Evolutionary conservation across 2,888 invertebrate species (phyloP).

Genomic region (Nomada goodeniana): DNA sequence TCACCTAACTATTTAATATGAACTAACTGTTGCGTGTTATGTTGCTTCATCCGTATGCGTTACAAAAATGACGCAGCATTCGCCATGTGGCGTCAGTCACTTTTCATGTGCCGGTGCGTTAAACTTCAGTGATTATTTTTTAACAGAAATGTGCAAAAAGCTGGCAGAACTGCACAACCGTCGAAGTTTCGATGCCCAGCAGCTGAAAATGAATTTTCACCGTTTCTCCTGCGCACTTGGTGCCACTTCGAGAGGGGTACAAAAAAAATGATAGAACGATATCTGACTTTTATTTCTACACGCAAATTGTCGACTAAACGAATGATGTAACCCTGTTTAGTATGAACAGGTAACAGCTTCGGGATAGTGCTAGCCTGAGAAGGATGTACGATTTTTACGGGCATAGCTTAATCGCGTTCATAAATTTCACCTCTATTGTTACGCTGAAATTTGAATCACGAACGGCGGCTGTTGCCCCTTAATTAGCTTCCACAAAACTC

Average conservation of each 20-base stretch:
- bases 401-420: background rate
- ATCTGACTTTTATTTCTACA: background rate
- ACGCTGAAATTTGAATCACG: background rate
- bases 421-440: background rate
- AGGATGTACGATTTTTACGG: background rate
- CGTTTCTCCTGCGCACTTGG: background rate
- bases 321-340: background rate
- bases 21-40: background rate
- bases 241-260: background rate
- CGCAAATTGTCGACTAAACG: background rate
- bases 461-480: background rate
- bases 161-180: slow-evolving; percentile 1
- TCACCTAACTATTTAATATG: background rate
- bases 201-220: slow-evolving; percentile 17
- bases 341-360: background rate
- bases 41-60: background rate
- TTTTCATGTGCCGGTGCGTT: background rate
- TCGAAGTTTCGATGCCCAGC: slow-evolving; percentile 8
- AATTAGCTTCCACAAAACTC: background rate
- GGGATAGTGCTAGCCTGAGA: background rate
- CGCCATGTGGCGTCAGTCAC: background rate
- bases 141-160: background rate
- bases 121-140: background rate
- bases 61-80: background rate
- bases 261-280: background rate